phyloP scores from a whole-genome alignment of 2,797 vertebrate genomes.

The Ammospiza maritima region DNA sequence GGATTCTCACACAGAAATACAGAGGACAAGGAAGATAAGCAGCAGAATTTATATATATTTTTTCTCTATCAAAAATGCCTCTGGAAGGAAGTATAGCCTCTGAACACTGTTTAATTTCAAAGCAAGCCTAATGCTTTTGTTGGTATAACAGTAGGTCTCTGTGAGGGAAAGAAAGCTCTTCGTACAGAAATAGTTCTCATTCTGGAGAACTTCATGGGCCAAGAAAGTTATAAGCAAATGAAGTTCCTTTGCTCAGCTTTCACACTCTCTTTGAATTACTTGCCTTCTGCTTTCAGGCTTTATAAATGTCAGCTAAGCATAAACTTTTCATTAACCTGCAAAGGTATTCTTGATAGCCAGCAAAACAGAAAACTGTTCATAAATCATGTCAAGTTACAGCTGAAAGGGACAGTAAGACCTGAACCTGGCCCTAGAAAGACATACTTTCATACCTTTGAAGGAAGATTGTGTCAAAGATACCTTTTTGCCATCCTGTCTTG shows the following conservation, averaged over 20 bases:
- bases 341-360: not conserved
- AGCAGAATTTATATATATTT: not conserved
- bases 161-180: not conserved
- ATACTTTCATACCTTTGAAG: not conserved
- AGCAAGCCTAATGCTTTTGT: conserved; percentile 13
- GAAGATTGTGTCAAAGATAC: not conserved
- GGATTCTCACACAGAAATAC: not conserved
- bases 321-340: not conserved
- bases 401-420: not conserved
- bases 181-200: not conserved
- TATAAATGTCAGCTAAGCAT: not conserved
- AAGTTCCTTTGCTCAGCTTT: not conserved
- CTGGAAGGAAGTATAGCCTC: not conserved
- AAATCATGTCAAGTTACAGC: not conserved
- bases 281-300: not conserved
- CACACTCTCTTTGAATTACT: not conserved
- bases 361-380: not conserved
- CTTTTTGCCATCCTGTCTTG: not conserved
- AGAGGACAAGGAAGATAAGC: conserved; percentile 9
- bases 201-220: not conserved
- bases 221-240: not conserved
- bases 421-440: not conserved
- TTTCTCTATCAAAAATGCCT: not conserved
- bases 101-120: conserved; percentile 43
- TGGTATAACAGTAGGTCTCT: not conserved